phyloP scores from a whole-genome alignment of 2,797 vertebrate species.

The Lycodopsis pacificus region DNA sequence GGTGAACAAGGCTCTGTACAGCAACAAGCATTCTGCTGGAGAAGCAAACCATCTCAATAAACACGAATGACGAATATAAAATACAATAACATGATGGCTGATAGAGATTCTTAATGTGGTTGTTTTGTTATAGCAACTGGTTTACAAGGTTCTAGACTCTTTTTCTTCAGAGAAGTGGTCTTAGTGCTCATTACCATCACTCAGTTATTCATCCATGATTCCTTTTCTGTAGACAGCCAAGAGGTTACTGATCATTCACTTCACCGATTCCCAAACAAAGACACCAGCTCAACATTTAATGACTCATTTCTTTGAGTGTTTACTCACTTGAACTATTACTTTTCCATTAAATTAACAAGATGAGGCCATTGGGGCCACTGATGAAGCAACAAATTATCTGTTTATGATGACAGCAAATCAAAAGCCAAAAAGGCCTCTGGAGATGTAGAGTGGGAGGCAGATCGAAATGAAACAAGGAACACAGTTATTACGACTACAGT shows the following conservation, averaged over 20 bases:
- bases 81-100: too few species aligned
- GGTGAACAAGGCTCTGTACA: background rate
- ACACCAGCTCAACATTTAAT: constrained; percentile 14
- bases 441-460: background rate
- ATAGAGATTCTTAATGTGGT: too few species aligned
- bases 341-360: constrained; percentile 21
- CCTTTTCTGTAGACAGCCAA: background rate
- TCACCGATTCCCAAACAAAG: constrained; percentile 20
- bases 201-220: constrained; percentile 26
- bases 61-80: background rate
- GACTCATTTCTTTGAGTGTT: constrained; percentile 31
- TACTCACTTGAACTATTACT: constrained; percentile 21
- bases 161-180: background rate
- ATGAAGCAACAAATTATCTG: background rate
- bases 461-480: constrained; percentile 20
- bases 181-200: constrained; percentile 26
- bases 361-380: background rate
- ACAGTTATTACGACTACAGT: constrained; percentile 19
- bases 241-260: constrained; percentile 6
- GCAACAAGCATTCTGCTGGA: background rate
- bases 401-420: background rate
- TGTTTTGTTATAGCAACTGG: background rate
- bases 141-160: background rate
- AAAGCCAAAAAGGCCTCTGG: background rate
- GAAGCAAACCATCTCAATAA: background rate